Conservation (phyloP, 2,113 vertebrate genomes). For the Galeopterus variegatus region DNA sequence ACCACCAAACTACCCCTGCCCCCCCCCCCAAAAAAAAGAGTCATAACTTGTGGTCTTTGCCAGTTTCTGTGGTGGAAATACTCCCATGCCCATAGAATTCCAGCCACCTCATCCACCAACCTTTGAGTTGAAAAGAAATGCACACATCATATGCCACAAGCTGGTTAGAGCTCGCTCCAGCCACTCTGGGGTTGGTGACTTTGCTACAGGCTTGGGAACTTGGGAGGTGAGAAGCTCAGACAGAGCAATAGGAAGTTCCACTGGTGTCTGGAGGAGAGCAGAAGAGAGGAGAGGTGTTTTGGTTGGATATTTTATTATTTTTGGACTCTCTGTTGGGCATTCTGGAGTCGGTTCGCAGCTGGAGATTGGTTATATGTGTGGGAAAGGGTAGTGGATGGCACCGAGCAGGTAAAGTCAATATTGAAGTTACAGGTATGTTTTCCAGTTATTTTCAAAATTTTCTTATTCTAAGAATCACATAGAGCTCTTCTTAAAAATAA, state of each 20-base stretch:
- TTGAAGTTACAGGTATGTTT: background rate
- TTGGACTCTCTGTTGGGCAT: background rate
- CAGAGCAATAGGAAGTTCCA: rapidly evolving
- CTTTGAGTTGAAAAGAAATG: too few relatives aligned
- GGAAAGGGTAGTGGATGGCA: rapidly evolving
- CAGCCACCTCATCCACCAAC: background rate
- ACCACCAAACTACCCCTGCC: too few relatives aligned
- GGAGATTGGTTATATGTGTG: rapidly evolving
- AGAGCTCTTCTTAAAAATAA: background rate
- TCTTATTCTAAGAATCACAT: background rate
- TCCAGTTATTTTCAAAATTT: background rate
- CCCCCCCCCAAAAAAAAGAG: background rate
- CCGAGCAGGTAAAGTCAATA: rapidly evolving
- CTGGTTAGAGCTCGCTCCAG: rapidly evolving
- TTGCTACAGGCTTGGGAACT: rapidly evolving
- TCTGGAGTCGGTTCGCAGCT: background rate
- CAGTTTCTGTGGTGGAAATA: background rate
- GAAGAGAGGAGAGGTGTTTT: rapidly evolving
- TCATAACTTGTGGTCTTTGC: background rate
- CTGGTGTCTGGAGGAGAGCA: background rate
- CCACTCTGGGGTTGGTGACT: rapidly evolving
- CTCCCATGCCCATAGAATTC: background rate
- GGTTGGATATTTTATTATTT: background rate
- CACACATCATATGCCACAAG: rapidly evolving
- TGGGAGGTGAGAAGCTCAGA: background rate